These are phyloP conservation scores for Bubalus kerabau DNA, from an alignment of 2,113 vertebrate species.

Conservation along the genomic window DNA sequence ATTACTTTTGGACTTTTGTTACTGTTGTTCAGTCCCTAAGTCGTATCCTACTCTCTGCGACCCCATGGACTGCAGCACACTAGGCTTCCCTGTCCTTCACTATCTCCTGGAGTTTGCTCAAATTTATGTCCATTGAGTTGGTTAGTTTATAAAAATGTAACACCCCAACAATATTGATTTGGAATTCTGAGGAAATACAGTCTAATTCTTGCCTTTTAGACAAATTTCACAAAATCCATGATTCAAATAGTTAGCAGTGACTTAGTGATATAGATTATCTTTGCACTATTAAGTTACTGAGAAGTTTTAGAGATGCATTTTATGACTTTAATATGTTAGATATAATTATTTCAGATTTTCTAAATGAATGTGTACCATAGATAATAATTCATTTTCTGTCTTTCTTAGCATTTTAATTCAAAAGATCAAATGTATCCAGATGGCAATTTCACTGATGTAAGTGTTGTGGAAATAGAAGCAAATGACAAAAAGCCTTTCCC, in stretches of 20 bases:
- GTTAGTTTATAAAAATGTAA: not conserved
- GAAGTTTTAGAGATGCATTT: not conserved
- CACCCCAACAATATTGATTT: not conserved
- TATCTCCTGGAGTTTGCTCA: not conserved
- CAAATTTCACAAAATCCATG: not conserved
- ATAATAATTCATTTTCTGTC: slow-evolving; percentile 26
- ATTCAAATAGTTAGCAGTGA: not conserved
- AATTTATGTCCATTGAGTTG: not conserved
- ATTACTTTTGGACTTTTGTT: not conserved
- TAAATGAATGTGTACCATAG: not conserved
- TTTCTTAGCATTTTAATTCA: slow-evolving; percentile 83
- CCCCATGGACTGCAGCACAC: not conserved
- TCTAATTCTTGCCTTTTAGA: not conserved
- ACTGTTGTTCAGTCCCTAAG: not conserved
- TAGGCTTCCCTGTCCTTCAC: not conserved
- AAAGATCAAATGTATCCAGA: slow-evolving; percentile 87
- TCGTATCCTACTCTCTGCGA: not conserved
- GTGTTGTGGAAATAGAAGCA: slow-evolving; percentile 89
- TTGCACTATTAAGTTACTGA: not conserved
- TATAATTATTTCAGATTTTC: not conserved
- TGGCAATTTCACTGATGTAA: slow-evolving; percentile 88
- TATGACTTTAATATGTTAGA: not conserved
- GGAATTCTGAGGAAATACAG: not conserved
- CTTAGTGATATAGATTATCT: not conserved
- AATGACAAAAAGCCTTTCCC: slow-evolving; percentile 84